Conservation (phyloP, 2,888 invertebrate species). For the Cataglyphis albicans region DNA sequence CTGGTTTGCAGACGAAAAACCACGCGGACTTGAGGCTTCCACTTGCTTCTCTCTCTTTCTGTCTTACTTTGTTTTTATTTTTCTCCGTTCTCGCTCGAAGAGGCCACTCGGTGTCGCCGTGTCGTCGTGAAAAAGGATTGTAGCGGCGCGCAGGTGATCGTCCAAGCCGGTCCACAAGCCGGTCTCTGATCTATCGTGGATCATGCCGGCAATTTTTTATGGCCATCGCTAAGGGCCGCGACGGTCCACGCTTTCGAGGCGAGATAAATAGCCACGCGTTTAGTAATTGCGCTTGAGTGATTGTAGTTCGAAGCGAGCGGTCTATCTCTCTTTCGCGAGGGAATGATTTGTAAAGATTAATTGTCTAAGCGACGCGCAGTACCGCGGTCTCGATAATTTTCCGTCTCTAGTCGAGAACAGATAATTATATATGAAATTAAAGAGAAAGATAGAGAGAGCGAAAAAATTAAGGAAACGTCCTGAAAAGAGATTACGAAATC, state of each 20-base stretch:
- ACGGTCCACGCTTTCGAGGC: slow-evolving; percentile 19
- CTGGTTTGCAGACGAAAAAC: slow-evolving; percentile 20
- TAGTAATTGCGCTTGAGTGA: slow-evolving; percentile 35
- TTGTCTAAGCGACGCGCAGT: slow-evolving; percentile 10
- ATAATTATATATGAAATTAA: not conserved
- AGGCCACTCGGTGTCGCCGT: slow-evolving; percentile 54
- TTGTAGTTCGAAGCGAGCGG: slow-evolving; percentile 28
- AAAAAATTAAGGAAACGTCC: not conserved
- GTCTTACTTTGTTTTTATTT: not conserved
- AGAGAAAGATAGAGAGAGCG: not conserved
- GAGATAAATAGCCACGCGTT: slow-evolving; percentile 38
- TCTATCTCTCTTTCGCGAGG: not conserved
- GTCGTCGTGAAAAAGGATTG: slow-evolving; percentile 49
- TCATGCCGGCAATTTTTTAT: slow-evolving; percentile 46
- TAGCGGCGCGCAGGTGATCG: slow-evolving; percentile 45
- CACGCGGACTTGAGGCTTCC: slow-evolving; percentile 17
- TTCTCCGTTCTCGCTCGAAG: slow-evolving; percentile 33
- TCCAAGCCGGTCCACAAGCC: slow-evolving; percentile 23
- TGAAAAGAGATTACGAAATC: not conserved
- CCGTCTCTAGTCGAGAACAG: not conserved
- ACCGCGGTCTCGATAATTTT: not conserved
- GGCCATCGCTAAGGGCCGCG: slow-evolving; percentile 25
- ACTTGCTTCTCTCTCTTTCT: slow-evolving; percentile 22
- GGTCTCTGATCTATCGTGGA: slow-evolving; percentile 43
- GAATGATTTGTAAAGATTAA: slow-evolving; percentile 20